Conservation (phyloP, 2,888 invertebrate species). For the Erebia ligea region DNA sequence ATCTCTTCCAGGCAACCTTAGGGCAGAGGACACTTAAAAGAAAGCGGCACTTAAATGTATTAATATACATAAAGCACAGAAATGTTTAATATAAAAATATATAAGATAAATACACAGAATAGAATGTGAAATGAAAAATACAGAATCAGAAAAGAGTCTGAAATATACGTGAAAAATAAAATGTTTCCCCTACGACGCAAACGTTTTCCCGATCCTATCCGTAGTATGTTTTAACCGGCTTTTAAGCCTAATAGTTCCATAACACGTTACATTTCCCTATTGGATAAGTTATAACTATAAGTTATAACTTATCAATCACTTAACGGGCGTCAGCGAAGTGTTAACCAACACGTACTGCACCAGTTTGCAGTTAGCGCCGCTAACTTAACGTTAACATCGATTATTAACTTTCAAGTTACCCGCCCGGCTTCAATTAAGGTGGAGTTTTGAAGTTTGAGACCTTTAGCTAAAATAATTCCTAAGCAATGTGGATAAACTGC, state of each 20-base stretch:
- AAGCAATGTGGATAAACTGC: neutral
- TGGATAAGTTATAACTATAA: constrained; percentile 4
- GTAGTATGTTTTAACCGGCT: too few relatives aligned
- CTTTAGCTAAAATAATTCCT: neutral
- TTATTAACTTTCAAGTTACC: constrained; percentile 29
- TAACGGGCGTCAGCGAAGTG: neutral
- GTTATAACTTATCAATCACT: constrained; percentile 8
- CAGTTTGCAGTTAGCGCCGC: constrained; percentile 3
- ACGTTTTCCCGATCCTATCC: too few relatives aligned
- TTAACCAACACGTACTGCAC: constrained; percentile 2
- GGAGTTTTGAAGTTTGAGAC: neutral
- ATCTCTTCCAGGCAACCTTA: too few relatives aligned
- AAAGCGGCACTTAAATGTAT: too few relatives aligned
- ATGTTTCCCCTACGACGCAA: too few relatives aligned
- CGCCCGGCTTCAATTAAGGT: constrained; percentile 25
- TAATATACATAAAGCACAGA: too few relatives aligned
- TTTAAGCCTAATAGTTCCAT: neutral
- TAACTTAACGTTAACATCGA: constrained; percentile 12
- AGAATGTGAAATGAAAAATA: too few relatives aligned
- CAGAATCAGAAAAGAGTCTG: too few relatives aligned
- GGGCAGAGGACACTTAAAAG: too few relatives aligned
- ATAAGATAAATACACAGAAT: too few relatives aligned
- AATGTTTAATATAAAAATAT: too few relatives aligned
- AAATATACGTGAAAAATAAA: too few relatives aligned
- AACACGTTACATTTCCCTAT: neutral